Conservation (phyloP, 2,113 vertebrate species). For the Brevimyrus niger region DNA sequence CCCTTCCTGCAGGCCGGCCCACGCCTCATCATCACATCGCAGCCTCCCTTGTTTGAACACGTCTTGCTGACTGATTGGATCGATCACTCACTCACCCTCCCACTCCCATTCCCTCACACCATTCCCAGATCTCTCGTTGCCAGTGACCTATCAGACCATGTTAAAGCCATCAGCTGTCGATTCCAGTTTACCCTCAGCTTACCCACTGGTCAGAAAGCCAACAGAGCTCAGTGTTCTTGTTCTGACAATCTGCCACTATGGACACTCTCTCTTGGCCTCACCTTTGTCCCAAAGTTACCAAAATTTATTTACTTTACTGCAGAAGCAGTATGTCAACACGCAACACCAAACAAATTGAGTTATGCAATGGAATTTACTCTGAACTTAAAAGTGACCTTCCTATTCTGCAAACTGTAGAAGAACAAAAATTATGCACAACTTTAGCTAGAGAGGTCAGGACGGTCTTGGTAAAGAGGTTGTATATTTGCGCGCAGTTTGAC, state of each 20-base stretch:
- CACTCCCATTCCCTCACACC: background rate
- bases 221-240: background rate
- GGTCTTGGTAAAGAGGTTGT: background rate
- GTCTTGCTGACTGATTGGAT: background rate
- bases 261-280: background rate
- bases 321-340: background rate
- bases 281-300: constrained; percentile 2
- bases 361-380: background rate
- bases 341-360: background rate
- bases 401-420: background rate
- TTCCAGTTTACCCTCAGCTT: background rate
- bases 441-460: background rate
- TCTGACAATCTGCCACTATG: background rate
- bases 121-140: background rate
- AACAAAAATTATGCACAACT: background rate
- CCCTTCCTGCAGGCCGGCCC: background rate
- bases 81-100: background rate
- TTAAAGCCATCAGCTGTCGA: background rate
- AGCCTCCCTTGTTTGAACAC: background rate
- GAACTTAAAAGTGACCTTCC: background rate
- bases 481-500: background rate
- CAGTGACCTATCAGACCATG: background rate
- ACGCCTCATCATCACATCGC: background rate
- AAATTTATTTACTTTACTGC: background rate
- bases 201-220: background rate